Evolutionary conservation across 1,140 invertebrate species (phyloP).

Genomic region (Littorina saxatilis): DNA sequence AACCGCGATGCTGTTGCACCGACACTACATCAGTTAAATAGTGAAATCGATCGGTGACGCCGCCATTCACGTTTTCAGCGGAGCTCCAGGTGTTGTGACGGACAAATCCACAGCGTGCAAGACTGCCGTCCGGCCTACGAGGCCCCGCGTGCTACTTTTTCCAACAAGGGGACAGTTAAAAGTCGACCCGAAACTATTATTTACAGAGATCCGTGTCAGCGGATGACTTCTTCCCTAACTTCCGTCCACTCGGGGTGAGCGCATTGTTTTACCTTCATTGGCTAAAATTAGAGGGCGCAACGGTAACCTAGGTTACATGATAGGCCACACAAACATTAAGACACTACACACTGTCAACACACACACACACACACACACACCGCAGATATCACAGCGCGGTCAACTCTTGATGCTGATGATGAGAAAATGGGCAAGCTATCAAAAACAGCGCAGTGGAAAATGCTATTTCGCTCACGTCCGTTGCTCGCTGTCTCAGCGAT

Average conservation of each 20-base stretch:
- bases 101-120: background rate
- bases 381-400: too few relatives aligned
- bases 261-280: constrained; percentile 24
- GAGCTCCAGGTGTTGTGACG: background rate
- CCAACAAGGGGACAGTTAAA: background rate
- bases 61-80: background rate
- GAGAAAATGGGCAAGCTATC: too few relatives aligned
- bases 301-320: background rate
- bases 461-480: too few relatives aligned
- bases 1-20: constrained; percentile 1
- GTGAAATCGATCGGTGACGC: constrained; percentile 7
- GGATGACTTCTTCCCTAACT: background rate
- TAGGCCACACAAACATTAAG: too few relatives aligned
- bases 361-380: too few relatives aligned
- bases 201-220: background rate
- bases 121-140: background rate
- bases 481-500: too few relatives aligned
- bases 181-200: background rate
- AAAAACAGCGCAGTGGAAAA: too few relatives aligned
- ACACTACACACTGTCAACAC: too few relatives aligned
- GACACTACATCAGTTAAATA: background rate
- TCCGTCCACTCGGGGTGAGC: constrained; percentile 14
- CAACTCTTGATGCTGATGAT: too few relatives aligned
- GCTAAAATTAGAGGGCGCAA: constrained; percentile 21
- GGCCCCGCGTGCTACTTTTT: background rate